These are phyloP conservation scores for Opisthograptis luteolata DNA, from an alignment of 2,888 invertebrate genomes.

Conservation along the genomic window DNA sequence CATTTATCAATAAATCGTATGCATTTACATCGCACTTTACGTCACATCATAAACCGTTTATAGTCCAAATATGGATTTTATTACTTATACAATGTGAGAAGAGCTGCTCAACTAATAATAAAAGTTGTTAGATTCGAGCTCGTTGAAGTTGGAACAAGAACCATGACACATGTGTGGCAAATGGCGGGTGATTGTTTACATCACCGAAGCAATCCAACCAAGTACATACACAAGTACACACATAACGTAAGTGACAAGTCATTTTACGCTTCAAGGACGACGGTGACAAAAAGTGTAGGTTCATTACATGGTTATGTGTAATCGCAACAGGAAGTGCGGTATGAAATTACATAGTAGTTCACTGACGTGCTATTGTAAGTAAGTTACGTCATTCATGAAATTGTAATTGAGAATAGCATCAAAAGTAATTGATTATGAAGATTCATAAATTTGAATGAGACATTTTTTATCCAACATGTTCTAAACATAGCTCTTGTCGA, in stretches of 20 bases:
- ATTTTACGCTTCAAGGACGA: conserved; percentile 11
- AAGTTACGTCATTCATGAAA: background rate
- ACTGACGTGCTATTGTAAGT: background rate
- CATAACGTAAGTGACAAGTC: conserved; percentile 5
- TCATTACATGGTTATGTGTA: conserved; percentile 12
- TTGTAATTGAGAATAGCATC: background rate
- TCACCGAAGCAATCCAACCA: conserved; percentile 10
- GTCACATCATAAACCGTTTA: conserved; percentile 23
- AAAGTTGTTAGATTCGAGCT: conserved; percentile 45
- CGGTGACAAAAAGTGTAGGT: conserved; percentile 20
- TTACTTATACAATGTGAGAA: conserved; percentile 32
- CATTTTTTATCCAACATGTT: conserved; percentile 2
- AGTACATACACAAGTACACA: background rate
- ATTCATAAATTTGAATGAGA: too few relatives aligned
- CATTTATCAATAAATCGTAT: conserved; percentile 19
- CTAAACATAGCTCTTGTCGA: too few relatives aligned
- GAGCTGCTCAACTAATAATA: conserved; percentile 45
- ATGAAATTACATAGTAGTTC: conserved; percentile 6
- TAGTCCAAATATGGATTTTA: conserved; percentile 26
- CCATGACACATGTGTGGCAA: conserved; percentile 64
- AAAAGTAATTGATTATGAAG: too few relatives aligned
- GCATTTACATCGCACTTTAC: conserved; percentile 24
- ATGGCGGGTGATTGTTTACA: conserved; percentile 64
- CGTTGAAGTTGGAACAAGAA: conserved; percentile 33
- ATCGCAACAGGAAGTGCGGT: conserved; percentile 10